Evolutionary conservation across 1,140 invertebrate genomes (phyloP), one percentile per base, ranked within the genome.

Genomic region (Copidosoma floridanum): DNA sequence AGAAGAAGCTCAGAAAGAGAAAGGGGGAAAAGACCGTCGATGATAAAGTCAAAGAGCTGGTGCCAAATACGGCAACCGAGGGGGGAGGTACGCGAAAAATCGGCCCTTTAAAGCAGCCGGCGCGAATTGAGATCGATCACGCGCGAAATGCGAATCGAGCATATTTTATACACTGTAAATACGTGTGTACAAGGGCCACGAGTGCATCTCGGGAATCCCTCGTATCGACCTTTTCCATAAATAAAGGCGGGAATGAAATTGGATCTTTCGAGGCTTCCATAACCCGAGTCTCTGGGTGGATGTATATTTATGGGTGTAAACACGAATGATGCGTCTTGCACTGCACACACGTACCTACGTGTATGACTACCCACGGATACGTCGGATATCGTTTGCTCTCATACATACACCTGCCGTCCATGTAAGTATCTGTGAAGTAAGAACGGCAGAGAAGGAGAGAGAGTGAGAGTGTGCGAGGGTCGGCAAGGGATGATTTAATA

Each of bases 401-500:
- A n/a, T n/a, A n/a, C n/a, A n/a, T n/a, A n/a, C n/a, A n/a, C n/a
- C n/a, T n/a, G n/a, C n/a, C n/a, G n/a, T n/a, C n/a, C n/a, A n/a
- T n/a, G n/a, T n/a, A n/a, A n/a, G n/a, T n/a, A n/a, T n/a, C n/a
- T n/a, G n/a, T n/a, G n/a, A n/a, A n/a, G n/a, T n/a, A n/a, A n/a
- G n/a, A n/a, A n/a, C n/a, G n/a, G n/a, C n/a, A 55, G 44, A 55
- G 52, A 40, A 26, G 26, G 40, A 27, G 26, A 44, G 38, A 23
- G 23, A 55, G 44, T 55, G 29, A 26, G 38, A 44, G 27, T 26
- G 43, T 44, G 24, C n/a, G 37, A 23, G 21, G 37, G 6, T 46
- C 21, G 35, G 3, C 51, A n/a, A 43, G 40, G 24, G 40, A 55
- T 55, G 52, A 55, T 55, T 55, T 55, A 55, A 55, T 55, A 55